A percentile compares a stretch with the other conserved stretches of the same genome.
Conservation (phyloP, 1,140 invertebrate species). For the Zaprionus camerounensis region DNA sequence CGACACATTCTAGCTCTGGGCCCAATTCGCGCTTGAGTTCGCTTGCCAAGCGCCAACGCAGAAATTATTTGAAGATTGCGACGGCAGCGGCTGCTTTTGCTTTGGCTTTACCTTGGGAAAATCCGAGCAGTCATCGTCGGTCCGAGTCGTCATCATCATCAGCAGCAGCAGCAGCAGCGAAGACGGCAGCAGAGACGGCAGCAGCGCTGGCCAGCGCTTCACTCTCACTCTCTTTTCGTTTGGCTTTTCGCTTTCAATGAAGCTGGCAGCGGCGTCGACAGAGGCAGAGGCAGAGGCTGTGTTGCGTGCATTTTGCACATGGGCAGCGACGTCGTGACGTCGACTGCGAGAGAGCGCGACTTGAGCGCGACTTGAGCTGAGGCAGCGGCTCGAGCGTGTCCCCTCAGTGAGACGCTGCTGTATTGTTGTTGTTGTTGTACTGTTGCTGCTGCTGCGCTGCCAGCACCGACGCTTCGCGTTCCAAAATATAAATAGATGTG, state of each 20-base stretch:
- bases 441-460: conserved; percentile 9
- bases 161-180: conserved; percentile 7
- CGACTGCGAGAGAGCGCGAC: conserved; percentile 21
- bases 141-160: conserved; percentile 49
- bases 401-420: background rate
- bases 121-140: conserved; percentile 74
- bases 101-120: conserved; percentile 73
- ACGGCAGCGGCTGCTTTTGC: background rate
- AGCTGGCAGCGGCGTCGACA: conserved; percentile 24
- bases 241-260: conserved; percentile 61
- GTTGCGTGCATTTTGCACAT: conserved; percentile 78
- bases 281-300: background rate
- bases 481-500: conserved; percentile 85
- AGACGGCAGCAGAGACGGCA: conserved; percentile 7
- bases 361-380: conserved; percentile 40
- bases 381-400: conserved; percentile 39
- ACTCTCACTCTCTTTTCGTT: conserved; percentile 73
- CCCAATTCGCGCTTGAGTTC: conserved; percentile 18
- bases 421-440: background rate
- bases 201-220: conserved; percentile 15
- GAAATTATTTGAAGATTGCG: conserved; percentile 33
- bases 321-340: conserved; percentile 18
- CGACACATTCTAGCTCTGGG: conserved; percentile 43
- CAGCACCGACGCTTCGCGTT: conserved; percentile 48
- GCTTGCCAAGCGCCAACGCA: conserved; percentile 24